Evolutionary conservation across 30 jellyfish, hydroid and myxozoan genomes (phyloP).

Genomic region (Sanderia malayensis): DNA sequence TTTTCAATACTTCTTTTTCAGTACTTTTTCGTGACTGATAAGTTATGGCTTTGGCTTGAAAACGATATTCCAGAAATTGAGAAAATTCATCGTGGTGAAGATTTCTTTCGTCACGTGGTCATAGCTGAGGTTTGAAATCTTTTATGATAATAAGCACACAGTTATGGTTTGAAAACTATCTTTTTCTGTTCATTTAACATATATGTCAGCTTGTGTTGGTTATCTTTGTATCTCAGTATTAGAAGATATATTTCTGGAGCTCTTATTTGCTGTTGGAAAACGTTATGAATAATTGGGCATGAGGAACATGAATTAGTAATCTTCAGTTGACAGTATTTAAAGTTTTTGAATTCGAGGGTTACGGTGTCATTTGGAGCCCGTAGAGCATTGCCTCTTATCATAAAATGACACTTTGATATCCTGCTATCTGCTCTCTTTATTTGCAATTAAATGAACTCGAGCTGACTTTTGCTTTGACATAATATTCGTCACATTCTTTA

Average conservation of each 20-base stretch:
- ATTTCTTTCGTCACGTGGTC: neutral
- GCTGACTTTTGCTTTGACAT: conserved; percentile 2
- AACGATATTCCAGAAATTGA: conserved; percentile 1
- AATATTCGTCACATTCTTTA: neutral
- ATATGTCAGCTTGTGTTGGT: no score
- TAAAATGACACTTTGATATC: neutral
- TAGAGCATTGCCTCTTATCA: neutral
- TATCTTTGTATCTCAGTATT: no score
- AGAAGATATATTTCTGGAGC: no score
- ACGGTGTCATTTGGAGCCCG: conserved; percentile 6
- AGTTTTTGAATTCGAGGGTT: neutral
- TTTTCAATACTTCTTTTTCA: neutral
- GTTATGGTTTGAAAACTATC: conserved; percentile 1
- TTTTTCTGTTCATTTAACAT: no score
- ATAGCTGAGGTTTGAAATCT: conserved; percentile 2
- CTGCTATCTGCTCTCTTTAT: conserved; percentile 3
- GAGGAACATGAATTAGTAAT: conserved; percentile 1
- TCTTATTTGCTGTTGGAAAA: no score
- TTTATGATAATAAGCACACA: conserved; percentile 1
- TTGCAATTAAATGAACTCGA: neutral
- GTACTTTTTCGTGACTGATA: neutral
- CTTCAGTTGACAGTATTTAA: conserved; percentile 1
- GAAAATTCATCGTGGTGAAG: neutral
- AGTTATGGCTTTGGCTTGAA: neutral
- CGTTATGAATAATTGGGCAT: no score